Conservation (phyloP, 2,888 invertebrate genomes). For the Mythimna albipuncta region DNA sequence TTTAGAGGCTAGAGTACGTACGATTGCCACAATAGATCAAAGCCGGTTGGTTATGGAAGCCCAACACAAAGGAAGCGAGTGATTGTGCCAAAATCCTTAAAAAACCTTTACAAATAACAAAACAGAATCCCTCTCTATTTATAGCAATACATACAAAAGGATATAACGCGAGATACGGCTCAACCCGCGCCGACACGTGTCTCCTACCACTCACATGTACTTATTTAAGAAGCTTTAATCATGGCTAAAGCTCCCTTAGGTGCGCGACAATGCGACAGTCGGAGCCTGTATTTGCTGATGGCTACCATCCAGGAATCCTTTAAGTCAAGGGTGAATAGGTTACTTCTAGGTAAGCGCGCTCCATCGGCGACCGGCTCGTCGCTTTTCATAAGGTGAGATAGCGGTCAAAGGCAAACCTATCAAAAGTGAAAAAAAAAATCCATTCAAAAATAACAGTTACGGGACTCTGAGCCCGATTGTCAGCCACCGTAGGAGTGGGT, state of each 20-base stretch:
- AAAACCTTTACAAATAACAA: constrained; percentile 9
- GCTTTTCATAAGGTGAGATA: too few species aligned
- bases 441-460: too few species aligned
- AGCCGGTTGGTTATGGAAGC: neutral
- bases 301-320: too few species aligned
- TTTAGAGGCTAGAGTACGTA: neutral
- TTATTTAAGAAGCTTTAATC: constrained; percentile 2
- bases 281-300: too few species aligned
- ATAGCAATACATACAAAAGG: constrained; percentile 2
- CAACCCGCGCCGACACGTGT: constrained; percentile 9
- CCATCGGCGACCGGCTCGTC: too few species aligned
- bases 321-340: too few species aligned
- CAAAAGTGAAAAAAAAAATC: too few species aligned
- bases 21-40: neutral
- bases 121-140: neutral
- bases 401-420: too few species aligned
- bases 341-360: too few species aligned
- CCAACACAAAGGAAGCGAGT: neutral
- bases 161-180: constrained; percentile 5
- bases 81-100: neutral
- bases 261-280: neutral
- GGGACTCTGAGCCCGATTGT: too few species aligned
- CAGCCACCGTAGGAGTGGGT: too few species aligned
- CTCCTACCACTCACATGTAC: neutral
- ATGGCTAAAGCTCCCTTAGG: neutral